phyloP scores from a whole-genome alignment of 2,888 invertebrate species.

The Noctuana brunneofusca region DNA sequence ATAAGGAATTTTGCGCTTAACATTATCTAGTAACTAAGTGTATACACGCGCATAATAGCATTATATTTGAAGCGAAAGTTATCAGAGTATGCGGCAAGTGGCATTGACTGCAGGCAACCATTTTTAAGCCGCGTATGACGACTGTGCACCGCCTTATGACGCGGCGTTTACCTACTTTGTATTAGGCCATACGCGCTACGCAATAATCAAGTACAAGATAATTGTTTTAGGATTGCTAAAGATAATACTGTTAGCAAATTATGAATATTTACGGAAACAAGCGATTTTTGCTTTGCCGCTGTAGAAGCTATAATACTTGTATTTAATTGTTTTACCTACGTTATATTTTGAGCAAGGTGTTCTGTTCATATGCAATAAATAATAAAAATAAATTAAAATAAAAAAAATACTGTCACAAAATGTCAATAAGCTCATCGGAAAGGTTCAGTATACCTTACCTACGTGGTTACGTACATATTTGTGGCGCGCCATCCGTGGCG shows the following conservation, averaged over 20 bases:
- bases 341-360: neutral
- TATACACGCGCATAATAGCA: constrained; percentile 29
- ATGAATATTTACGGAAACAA: neutral
- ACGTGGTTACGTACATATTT: no score
- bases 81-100: constrained; percentile 45
- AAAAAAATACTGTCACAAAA: no score
- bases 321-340: no score
- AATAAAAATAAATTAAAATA: no score
- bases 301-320: no score
- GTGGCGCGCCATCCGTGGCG: no score
- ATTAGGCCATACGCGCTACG: constrained; percentile 5
- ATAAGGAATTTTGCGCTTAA: constrained; percentile 13
- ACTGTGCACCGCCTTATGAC: constrained; percentile 7
- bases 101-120: constrained; percentile 47
- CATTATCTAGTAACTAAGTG: constrained; percentile 12
- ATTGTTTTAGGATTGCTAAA: constrained; percentile 4
- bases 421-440: no score
- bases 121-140: neutral
- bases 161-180: constrained; percentile 16
- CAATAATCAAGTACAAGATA: constrained; percentile 8
- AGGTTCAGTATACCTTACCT: no score
- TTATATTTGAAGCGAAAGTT: constrained; percentile 50
- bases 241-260: neutral
- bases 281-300: neutral
- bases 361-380: no score